A percentile compares a stretch with the other conserved stretches of the same genome.
phyloP scores from a whole-genome alignment of 2,888 invertebrate genomes.

The Idaea dimidiata region DNA sequence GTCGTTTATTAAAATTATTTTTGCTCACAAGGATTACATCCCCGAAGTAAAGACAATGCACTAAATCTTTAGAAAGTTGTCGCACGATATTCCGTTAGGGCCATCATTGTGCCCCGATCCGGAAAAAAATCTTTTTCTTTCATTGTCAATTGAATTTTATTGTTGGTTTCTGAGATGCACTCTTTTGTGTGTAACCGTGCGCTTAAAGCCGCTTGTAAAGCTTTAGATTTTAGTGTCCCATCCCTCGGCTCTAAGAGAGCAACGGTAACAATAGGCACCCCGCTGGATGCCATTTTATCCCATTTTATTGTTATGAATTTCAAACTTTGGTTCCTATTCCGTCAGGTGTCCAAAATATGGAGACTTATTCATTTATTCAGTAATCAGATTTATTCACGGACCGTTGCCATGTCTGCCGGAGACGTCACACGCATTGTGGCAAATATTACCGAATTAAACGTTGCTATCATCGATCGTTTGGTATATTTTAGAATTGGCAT shows the following conservation, averaged over 20 bases:
- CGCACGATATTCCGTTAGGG: slow-evolving; percentile 66
- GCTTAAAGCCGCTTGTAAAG: slow-evolving; percentile 73
- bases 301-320: slow-evolving; percentile 62
- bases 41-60: slow-evolving; percentile 64
- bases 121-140: slow-evolving; percentile 60
- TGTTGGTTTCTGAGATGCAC: slow-evolving; percentile 76
- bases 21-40: slow-evolving; percentile 49
- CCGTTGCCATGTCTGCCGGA: slow-evolving; percentile 36
- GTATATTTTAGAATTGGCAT: slow-evolving; percentile 35
- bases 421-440: slow-evolving; percentile 31
- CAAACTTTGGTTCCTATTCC: slow-evolving; percentile 48
- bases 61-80: slow-evolving; percentile 70
- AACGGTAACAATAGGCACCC: slow-evolving; percentile 67
- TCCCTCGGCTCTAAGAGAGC: slow-evolving; percentile 63
- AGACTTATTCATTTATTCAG: slow-evolving; percentile 57
- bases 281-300: slow-evolving; percentile 68
- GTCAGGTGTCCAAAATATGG: slow-evolving; percentile 66
- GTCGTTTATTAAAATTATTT: not conserved
- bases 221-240: slow-evolving; percentile 46
- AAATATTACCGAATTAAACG: slow-evolving; percentile 22
- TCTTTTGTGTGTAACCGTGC: slow-evolving; percentile 77
- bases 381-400: slow-evolving; percentile 43
- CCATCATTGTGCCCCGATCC: slow-evolving; percentile 54
- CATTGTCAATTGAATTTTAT: slow-evolving; percentile 80
- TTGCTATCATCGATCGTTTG: slow-evolving; percentile 21